phyloP scores from a whole-genome alignment of 2,113 vertebrate genomes.

The Xenopus tropicalis region UCB_Xtro_10.0 CM004448.2:88158501-88159000 shows the following conservation, averaged over 20 bases:
- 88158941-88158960: background rate
- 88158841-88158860: slow-evolving; percentile 19
- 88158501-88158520: slow-evolving; percentile 50
- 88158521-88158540: slow-evolving; percentile 32
- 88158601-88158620: slow-evolving; percentile 16
- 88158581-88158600: slow-evolving; percentile 6
- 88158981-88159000: background rate
- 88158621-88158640: slow-evolving; percentile 1
- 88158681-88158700: background rate
- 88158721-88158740: background rate
- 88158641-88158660: slow-evolving; percentile 10
- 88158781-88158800: slow-evolving; percentile 12
- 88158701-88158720: background rate
- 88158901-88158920: background rate
- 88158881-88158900: slow-evolving; percentile 29
- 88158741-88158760: slow-evolving; percentile 10
- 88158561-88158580: background rate
- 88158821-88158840: slow-evolving; percentile 26
- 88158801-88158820: slow-evolving; percentile 34
- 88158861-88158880: slow-evolving; percentile 28
- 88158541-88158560: background rate
- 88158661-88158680: background rate
- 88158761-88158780: background rate
- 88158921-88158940: slow-evolving; percentile 13
- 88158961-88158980: background rate